Evolutionary conservation across 2,888 invertebrate species (phyloP).

Genomic region (Dynastes maya): DNA sequence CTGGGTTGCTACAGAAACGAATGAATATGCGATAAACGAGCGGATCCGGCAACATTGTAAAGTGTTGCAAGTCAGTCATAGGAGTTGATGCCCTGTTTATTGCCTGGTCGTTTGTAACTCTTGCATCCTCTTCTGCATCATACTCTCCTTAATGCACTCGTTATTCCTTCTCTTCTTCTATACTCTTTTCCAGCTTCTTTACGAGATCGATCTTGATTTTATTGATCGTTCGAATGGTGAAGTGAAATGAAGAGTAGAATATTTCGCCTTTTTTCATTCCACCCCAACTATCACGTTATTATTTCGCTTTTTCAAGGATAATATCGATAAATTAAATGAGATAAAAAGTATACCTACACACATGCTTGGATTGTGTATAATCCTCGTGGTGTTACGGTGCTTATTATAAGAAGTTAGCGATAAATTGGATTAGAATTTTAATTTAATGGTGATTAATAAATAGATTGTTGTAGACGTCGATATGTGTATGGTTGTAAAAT

Average conservation of each 20-base stretch:
- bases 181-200: constrained; percentile 5
- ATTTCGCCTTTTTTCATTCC: constrained; percentile 19
- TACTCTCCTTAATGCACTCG: background rate
- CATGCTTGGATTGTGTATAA: background rate
- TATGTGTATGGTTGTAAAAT: background rate
- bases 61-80: constrained; percentile 45
- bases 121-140: constrained; percentile 10
- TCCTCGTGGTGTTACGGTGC: constrained; percentile 12
- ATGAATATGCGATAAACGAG: background rate
- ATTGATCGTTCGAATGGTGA: constrained; percentile 26
- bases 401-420: constrained; percentile 26
- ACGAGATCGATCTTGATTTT: constrained; percentile 29
- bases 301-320: constrained; percentile 26
- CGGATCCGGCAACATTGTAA: constrained; percentile 37
- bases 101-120: constrained; percentile 22
- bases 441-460: constrained; percentile 37
- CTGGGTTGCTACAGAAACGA: constrained; percentile 16
- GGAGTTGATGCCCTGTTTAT: constrained; percentile 46
- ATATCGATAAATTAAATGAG: constrained; percentile 37
- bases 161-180: background rate
- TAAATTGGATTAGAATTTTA: constrained; percentile 43
- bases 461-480: background rate
- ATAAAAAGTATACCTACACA: constrained; percentile 15
- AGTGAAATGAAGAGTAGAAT: constrained; percentile 22
- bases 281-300: constrained; percentile 20